Conservation (phyloP, 2,113 vertebrate species). For the Anser cygnoides region DNA sequence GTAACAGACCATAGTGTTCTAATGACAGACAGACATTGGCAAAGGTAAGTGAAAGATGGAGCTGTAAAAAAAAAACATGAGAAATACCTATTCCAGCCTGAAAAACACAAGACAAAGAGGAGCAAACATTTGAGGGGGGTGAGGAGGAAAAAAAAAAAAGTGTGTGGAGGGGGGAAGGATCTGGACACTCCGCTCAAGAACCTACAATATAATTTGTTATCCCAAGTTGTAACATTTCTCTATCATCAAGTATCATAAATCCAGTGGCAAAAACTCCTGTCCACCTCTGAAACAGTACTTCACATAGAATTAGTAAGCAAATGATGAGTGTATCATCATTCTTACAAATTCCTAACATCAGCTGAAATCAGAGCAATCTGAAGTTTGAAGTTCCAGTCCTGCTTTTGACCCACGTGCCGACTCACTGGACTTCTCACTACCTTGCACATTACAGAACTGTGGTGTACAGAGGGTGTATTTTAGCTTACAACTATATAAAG, state of each 20-base stretch:
- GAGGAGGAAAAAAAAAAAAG: too few species aligned
- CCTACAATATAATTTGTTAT: background rate
- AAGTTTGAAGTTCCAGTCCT: background rate
- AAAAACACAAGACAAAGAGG: background rate
- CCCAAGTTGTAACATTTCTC: background rate
- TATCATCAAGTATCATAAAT: background rate
- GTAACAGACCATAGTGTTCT: background rate
- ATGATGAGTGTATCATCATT: background rate
- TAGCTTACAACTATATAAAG: background rate
- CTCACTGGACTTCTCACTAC: background rate
- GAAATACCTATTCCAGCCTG: background rate
- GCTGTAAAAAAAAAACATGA: background rate
- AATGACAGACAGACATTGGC: background rate
- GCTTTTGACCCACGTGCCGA: background rate
- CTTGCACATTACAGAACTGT: background rate
- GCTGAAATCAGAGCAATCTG: background rate
- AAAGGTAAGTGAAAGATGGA: background rate
- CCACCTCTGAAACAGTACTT: background rate
- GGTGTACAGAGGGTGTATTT: background rate
- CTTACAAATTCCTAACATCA: background rate
- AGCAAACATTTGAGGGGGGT: background rate
- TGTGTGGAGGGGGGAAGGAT: background rate
- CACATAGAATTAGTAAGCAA: background rate
- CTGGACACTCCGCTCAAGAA: background rate
- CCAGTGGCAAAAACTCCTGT: background rate